Evolutionary conservation across 2,113 vertebrate species (phyloP).

Genomic region (Pseudonaja textilis): DNA sequence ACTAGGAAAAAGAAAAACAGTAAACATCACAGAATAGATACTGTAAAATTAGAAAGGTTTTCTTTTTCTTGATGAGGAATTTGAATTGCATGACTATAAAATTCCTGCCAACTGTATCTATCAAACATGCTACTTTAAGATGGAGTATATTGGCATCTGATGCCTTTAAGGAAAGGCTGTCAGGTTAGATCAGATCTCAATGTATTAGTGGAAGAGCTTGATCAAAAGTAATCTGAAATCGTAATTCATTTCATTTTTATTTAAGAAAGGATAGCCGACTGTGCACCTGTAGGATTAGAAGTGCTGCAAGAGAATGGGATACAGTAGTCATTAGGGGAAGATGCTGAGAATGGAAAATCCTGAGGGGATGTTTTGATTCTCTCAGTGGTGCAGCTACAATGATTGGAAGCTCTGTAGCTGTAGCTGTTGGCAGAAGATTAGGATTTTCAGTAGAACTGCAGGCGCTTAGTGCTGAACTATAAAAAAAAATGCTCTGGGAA

Average conservation of each 20-base stretch:
- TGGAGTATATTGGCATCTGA: not conserved
- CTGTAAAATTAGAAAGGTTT: not conserved
- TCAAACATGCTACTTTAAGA: not conserved
- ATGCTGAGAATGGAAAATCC: not conserved
- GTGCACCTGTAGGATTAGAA: not conserved
- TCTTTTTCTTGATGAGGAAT: not conserved
- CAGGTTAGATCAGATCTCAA: not conserved
- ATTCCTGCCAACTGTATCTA: not conserved
- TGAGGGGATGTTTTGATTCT: not conserved
- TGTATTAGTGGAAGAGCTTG: not conserved
- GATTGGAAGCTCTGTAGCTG: not conserved
- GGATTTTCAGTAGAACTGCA: constrained; percentile 42
- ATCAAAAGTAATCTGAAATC: not conserved
- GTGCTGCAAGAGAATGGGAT: not conserved
- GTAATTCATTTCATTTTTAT: not conserved
- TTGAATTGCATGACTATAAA: not conserved
- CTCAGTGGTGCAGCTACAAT: not conserved
- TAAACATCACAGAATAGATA: not conserved
- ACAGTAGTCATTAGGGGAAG: not conserved
- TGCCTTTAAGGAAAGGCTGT: not conserved
- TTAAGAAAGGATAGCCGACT: not conserved
- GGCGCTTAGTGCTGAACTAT: constrained; percentile 7
- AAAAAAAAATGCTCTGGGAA: constrained; percentile 32
- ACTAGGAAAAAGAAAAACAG: not conserved
- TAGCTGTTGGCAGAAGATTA: constrained; percentile 17